Base-by-base conservation (phyloP, 2,113 vertebrate species). In the Anseranas semipalmata region DNA sequence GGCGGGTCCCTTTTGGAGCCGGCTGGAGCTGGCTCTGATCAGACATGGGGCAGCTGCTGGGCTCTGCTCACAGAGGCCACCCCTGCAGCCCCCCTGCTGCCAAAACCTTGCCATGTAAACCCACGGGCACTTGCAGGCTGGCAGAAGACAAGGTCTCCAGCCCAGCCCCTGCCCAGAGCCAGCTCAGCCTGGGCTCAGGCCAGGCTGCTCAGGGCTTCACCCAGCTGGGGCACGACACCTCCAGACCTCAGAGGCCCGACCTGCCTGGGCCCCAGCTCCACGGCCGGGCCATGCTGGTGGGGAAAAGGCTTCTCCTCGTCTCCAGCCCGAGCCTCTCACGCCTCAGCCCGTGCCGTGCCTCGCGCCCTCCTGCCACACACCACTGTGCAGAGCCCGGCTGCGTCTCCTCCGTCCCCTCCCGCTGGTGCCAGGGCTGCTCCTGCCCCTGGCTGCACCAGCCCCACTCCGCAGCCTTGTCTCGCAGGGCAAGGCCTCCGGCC, bases 361-460 rank as follows among this genome's bases (percentile, higher is more conserved):
- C 35, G 55, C n/a, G 55, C 52, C 7, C 4, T 32, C 62, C 13
- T 1, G 1, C 7, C 25, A 59, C 1, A 1, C 21, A 66, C 45
- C 71, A 9, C 11, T 56, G 37, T 37, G 28, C 70, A 58, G 13
- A 68, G 18, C 8, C 28, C 4, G 1, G 18, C 18, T 33, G 18
- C 5, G 3, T 55, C n/a, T 67, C 27, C 27, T 84, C 45, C 17
- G 21, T 6, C 3, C 14, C 9, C 25, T 55, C 7, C 25, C 32
- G 17, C 16, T n/a, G 3, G 15, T 68, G 32, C 5, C 1, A 1
- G 10, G 55, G 12, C 73, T 17, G 22, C 27, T 43, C 10, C 7
- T 56, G 32, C 18, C 60, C 9, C 45, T 24, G 15, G 8, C 21
- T 43, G n/a, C 67, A 48, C 12, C 6, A 48, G 25, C 12, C 8